These are phyloP conservation scores for Mythimna loreyi DNA, from an alignment of 2,888 invertebrate species.

Conservation along the genomic window DNA sequence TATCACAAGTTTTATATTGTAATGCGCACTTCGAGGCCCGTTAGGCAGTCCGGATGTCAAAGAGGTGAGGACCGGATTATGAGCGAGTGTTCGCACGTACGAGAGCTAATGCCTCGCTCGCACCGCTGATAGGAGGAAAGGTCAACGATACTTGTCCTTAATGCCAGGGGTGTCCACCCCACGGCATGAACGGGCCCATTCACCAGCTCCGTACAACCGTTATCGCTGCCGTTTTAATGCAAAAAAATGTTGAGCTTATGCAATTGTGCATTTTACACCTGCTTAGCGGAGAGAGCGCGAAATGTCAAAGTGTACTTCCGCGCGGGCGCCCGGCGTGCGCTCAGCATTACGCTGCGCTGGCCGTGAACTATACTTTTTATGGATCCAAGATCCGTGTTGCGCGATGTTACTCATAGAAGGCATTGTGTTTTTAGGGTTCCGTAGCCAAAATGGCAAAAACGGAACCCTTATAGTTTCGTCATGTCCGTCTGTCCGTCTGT, in stretches of 20 bases:
- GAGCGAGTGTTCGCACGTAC: constrained; percentile 74
- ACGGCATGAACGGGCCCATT: constrained; percentile 77
- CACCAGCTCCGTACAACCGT: constrained; percentile 76
- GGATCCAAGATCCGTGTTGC: constrained; percentile 83
- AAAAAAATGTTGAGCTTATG: constrained; percentile 78
- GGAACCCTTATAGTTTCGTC: too few relatives aligned
- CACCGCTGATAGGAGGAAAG: constrained; percentile 68
- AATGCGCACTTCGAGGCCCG: constrained; percentile 71
- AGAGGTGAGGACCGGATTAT: constrained; percentile 79
- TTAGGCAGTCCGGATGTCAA: constrained; percentile 82
- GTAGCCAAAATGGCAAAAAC: too few relatives aligned
- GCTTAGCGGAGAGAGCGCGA: constrained; percentile 76
- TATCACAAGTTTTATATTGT: constrained; percentile 84
- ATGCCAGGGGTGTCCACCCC: constrained; percentile 75
- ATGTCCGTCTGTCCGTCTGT: too few relatives aligned
- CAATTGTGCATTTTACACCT: constrained; percentile 79
- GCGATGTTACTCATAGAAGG: constrained; percentile 76
- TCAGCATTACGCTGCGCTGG: constrained; percentile 66
- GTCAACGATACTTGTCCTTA: constrained; percentile 75
- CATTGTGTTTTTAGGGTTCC: too few relatives aligned
- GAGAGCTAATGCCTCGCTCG: constrained; percentile 66
- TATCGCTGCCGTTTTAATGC: constrained; percentile 76
- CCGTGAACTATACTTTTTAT: constrained; percentile 88
- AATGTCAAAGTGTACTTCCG: constrained; percentile 86
- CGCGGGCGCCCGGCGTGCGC: constrained; percentile 62